Conservation (phyloP, 1,140 invertebrate species). For the Tachypleus tridentatus region DNA sequence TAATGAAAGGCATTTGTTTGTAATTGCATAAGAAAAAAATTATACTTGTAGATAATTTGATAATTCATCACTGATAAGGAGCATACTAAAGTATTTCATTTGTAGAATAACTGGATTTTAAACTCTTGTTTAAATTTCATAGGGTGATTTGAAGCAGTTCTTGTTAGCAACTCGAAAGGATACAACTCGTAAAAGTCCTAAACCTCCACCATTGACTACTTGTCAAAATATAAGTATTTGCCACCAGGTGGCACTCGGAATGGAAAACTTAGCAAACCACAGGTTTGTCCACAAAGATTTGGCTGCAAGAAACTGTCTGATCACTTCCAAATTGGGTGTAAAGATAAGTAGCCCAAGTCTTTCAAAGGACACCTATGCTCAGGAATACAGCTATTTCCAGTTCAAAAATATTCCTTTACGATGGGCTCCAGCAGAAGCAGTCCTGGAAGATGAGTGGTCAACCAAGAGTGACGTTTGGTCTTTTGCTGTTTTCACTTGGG, state of each 20-base stretch:
- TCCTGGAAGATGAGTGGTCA: constrained; percentile 80
- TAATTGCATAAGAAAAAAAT: no score
- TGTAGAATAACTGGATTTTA: no score
- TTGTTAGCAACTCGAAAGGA: constrained; percentile 65
- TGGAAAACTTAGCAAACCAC: constrained; percentile 63
- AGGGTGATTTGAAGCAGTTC: constrained; percentile 90
- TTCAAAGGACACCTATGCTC: constrained; percentile 39
- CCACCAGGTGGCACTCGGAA: constrained; percentile 64
- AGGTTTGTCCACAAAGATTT: constrained; percentile 74
- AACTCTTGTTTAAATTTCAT: constrained; percentile 13
- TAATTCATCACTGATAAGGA: no score
- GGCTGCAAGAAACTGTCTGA: constrained; percentile 82
- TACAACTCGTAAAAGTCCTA: constrained; percentile 30
- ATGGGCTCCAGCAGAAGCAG: constrained; percentile 78
- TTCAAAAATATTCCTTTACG: constrained; percentile 56
- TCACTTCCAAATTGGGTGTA: constrained; percentile 64
- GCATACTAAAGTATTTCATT: no score
- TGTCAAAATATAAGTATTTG: constrained; percentile 57
- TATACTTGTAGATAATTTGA: no score
- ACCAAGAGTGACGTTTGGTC: constrained; percentile 90
- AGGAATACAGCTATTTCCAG: constrained; percentile 27
- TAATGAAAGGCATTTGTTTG: no score
- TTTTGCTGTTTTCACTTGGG: constrained; percentile 82
- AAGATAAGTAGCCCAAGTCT: constrained; percentile 73
- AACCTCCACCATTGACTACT: constrained; percentile 48